Conservation (phyloP, 2,113 vertebrate genomes). For the Parus major region DNA sequence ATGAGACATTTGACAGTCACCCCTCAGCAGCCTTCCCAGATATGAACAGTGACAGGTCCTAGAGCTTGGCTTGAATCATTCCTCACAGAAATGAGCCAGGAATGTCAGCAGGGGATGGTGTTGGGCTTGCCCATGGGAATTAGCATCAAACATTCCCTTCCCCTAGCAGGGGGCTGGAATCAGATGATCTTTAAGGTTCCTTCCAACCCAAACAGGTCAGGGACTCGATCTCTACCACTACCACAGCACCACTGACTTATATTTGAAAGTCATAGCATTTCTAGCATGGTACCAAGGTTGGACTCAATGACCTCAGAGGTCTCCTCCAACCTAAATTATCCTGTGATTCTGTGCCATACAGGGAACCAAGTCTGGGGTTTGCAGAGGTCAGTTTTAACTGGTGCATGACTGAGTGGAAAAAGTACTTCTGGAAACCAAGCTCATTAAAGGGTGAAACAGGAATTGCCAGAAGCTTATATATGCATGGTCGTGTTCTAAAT, state of each 20-base stretch:
- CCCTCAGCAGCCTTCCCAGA: background rate
- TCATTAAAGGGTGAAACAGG: background rate
- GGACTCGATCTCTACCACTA: background rate
- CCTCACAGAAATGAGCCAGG: background rate
- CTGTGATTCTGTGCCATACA: background rate
- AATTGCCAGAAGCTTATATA: background rate
- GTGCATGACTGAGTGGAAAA: background rate
- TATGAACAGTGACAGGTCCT: background rate
- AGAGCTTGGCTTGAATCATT: background rate
- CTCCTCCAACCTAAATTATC: background rate
- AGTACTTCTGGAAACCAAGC: background rate
- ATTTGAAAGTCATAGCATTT: background rate
- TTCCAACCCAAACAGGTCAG: background rate
- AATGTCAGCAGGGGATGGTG: background rate
- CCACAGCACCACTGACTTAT: background rate
- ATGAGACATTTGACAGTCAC: background rate
- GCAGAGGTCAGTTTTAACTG: background rate
- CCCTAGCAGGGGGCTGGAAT: background rate
- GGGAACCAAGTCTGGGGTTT: background rate
- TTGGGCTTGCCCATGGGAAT: background rate
- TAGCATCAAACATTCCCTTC: background rate
- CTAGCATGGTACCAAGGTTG: background rate
- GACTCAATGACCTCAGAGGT: rapidly evolving
- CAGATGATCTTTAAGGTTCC: background rate
- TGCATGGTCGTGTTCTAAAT: background rate